A percentile compares a stretch with the other conserved stretches of the same genome.
phyloP scores from a whole-genome alignment of 2,797 vertebrate species.

The Rhinophrynus dorsalis region DNA sequence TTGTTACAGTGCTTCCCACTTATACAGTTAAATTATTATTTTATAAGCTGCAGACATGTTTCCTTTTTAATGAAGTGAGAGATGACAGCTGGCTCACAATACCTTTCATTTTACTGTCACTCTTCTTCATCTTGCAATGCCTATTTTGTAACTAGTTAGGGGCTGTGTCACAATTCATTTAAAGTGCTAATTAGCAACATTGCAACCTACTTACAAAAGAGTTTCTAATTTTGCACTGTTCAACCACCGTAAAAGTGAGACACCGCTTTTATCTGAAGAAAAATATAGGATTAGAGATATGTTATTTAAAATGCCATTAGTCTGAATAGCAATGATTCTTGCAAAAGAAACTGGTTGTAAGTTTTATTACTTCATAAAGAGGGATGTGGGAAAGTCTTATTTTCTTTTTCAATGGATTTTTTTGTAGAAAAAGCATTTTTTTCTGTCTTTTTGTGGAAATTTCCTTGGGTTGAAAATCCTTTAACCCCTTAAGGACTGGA shows the following conservation, averaged over 20 bases:
- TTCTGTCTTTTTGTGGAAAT: too few species aligned
- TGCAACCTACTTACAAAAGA: slow-evolving; percentile 44
- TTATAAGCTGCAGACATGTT: slow-evolving; percentile 44
- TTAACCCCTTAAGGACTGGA: too few species aligned
- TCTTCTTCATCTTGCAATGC: slow-evolving; percentile 38
- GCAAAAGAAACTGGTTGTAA: too few species aligned
- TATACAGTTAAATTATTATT: slow-evolving; percentile 32
- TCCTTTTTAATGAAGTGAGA: slow-evolving; percentile 48
- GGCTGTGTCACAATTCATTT: slow-evolving; percentile 48
- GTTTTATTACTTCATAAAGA: not conserved
- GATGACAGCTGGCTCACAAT: slow-evolving; percentile 49
- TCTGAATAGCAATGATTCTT: too few species aligned
- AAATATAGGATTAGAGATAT: not conserved
- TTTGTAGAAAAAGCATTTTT: too few species aligned
- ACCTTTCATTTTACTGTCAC: slow-evolving; percentile 49
- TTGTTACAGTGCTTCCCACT: slow-evolving; percentile 5
- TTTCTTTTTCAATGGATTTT: not conserved
- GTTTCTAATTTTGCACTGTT: slow-evolving; percentile 38
- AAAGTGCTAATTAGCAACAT: slow-evolving; percentile 47
- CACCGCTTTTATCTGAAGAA: not conserved
- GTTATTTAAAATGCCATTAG: too few species aligned
- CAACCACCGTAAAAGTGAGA: not conserved
- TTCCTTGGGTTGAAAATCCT: too few species aligned
- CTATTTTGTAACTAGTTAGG: slow-evolving; percentile 46
- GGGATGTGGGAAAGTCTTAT: not conserved